Conservation (phyloP, 2,888 invertebrate species). For the Stictocephala bisonia region DNA sequence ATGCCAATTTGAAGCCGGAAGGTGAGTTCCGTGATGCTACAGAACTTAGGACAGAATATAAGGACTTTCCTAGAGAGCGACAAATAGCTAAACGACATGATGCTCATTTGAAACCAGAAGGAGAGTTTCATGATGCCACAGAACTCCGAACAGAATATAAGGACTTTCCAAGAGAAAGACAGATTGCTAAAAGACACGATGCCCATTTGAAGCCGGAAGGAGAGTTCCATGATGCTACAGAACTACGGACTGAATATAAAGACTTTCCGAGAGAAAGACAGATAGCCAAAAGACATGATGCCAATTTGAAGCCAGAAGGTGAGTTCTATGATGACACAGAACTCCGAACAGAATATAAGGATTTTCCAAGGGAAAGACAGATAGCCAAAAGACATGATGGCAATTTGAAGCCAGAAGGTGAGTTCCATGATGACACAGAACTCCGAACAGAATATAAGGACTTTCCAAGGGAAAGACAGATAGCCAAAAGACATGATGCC, state of each 20-base stretch:
- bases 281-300: slow-evolving; percentile 25
- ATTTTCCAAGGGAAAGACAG: slow-evolving; percentile 53
- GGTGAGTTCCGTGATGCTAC: slow-evolving; percentile 43
- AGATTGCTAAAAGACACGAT: slow-evolving; percentile 46
- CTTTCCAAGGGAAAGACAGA: slow-evolving; percentile 51
- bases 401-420: slow-evolving; percentile 46
- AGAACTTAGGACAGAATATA: slow-evolving; percentile 51
- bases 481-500: slow-evolving; percentile 50
- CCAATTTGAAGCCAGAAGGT: slow-evolving; percentile 47
- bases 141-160: slow-evolving; percentile 50
- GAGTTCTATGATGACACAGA: slow-evolving; percentile 37
- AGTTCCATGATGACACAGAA: slow-evolving; percentile 52
- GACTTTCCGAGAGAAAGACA: slow-evolving; percentile 52
- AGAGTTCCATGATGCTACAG: slow-evolving; percentile 46
- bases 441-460: slow-evolving; percentile 45
- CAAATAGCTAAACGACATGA: slow-evolving; percentile 35
- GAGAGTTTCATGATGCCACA: slow-evolving; percentile 46
- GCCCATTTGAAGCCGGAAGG: slow-evolving; percentile 52
- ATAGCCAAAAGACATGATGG: slow-evolving; percentile 48
- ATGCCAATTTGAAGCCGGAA: slow-evolving; percentile 51
- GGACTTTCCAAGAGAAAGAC: slow-evolving; percentile 52
- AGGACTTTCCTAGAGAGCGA: slow-evolving; percentile 48
- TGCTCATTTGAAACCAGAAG: slow-evolving; percentile 53
- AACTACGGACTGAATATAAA: slow-evolving; percentile 49
- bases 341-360: slow-evolving; percentile 44